Conservation (phyloP, 92 coral and sea anemone species). For the Pocillopora grandis region DNA sequence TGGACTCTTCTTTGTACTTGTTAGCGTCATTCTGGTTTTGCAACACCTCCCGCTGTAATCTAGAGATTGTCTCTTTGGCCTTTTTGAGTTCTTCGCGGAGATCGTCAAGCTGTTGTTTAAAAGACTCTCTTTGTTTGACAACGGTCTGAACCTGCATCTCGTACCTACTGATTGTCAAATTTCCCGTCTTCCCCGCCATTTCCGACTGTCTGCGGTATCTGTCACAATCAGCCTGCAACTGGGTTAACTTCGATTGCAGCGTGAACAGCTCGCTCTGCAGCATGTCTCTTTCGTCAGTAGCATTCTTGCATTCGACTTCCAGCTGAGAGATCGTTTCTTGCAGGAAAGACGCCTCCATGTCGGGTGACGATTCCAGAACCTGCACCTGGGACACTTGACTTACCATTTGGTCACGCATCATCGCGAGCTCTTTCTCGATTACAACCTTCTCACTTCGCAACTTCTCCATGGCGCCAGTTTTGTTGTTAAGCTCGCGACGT, state of each 20-base stretch:
- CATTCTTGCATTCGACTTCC: conserved; percentile 60
- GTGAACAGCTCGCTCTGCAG: conserved; percentile 61
- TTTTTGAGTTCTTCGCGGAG: conserved; percentile 75
- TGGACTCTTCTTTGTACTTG: conserved; percentile 78
- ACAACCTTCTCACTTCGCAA: conserved; percentile 80
- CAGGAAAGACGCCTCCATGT: conserved; percentile 68
- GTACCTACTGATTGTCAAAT: conserved; percentile 65
- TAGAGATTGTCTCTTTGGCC: conserved; percentile 68
- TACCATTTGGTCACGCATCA: conserved; percentile 82
- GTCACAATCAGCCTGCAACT: conserved; percentile 67
- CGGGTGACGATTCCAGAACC: conserved; percentile 85
- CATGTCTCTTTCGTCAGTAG: conserved; percentile 74
- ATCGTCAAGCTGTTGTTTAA: conserved; percentile 77
- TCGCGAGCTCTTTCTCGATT: conserved; percentile 79
- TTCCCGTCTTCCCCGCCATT: conserved; percentile 74
- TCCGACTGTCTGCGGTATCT: conserved; percentile 73
- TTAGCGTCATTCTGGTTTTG: conserved; percentile 78
- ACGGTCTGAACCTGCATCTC: conserved; percentile 81
- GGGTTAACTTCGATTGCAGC: conserved; percentile 57
- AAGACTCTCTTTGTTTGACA: conserved; percentile 76
- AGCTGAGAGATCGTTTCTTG: conserved; percentile 73
- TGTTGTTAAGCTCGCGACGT: conserved; percentile 79
- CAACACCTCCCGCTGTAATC: conserved; percentile 77
- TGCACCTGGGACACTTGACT: conserved; percentile 71
- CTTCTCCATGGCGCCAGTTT: conserved; percentile 65